Conservation (phyloP, 2,797 vertebrate genomes). For the Acipenser ruthenus region DNA sequence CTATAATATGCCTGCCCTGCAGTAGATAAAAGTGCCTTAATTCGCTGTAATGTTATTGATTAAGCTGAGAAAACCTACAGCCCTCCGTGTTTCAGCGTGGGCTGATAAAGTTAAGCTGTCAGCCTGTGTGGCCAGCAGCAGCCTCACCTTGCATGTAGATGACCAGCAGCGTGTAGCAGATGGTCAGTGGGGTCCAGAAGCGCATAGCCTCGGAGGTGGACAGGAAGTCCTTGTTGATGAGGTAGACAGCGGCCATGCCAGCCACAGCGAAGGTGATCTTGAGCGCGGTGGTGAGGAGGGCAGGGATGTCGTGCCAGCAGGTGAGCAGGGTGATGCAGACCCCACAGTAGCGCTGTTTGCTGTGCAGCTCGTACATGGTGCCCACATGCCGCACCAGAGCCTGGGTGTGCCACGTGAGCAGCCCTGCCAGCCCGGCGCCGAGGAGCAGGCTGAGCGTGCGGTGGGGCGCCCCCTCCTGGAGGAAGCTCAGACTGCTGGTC, state of each 20-base stretch:
- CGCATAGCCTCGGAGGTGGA: slow-evolving; percentile 77
- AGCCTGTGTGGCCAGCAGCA: background rate
- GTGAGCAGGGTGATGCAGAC: slow-evolving; percentile 76
- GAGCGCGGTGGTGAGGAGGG: slow-evolving; percentile 55
- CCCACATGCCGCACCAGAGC: slow-evolving; percentile 60
- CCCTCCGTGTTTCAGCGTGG: too few species aligned
- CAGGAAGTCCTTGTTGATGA: slow-evolving; percentile 83
- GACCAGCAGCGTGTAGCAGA: slow-evolving; percentile 85
- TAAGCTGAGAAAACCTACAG: too few species aligned
- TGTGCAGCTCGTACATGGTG: slow-evolving; percentile 75
- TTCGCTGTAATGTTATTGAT: too few species aligned
- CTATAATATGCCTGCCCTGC: background rate
- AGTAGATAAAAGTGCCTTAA: too few species aligned
- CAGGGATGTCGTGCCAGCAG: slow-evolving; percentile 50
- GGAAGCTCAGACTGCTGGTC: slow-evolving; percentile 71
- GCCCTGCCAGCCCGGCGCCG: slow-evolving; percentile 64
- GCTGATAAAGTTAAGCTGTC: too few species aligned
- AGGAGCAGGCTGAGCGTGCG: slow-evolving; percentile 67
- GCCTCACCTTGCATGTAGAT: slow-evolving; percentile 87
- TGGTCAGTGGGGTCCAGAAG: slow-evolving; percentile 88
- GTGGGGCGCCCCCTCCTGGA: slow-evolving; percentile 80
- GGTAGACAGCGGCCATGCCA: slow-evolving; percentile 61
- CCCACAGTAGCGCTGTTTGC: slow-evolving; percentile 74
- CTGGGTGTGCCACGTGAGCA: slow-evolving; percentile 46
- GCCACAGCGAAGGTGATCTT: slow-evolving; percentile 67